A percentile compares a stretch with the other conserved stretches of the same genome.
phyloP scores from a whole-genome alignment of 2,113 vertebrate genomes.

The Tamias sibiricus region DNA sequence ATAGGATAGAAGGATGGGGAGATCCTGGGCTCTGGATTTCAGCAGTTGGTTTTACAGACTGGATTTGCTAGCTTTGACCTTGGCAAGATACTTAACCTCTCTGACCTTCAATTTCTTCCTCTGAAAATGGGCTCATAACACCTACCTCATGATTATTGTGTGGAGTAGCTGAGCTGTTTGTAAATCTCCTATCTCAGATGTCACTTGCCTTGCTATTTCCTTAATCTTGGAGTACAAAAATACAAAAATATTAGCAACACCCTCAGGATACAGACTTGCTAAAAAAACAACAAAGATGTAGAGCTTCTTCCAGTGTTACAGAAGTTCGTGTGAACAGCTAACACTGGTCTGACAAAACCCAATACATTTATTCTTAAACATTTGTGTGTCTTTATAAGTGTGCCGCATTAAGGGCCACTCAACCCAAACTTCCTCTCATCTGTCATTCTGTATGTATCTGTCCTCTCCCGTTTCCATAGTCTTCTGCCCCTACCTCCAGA shows the following conservation, averaged over 20 bases:
- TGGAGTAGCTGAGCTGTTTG: background rate
- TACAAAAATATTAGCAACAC: background rate
- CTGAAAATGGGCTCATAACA: background rate
- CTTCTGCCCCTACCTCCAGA: background rate
- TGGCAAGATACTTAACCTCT: conserved; percentile 2
- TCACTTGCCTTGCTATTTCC: background rate
- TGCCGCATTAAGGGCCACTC: background rate
- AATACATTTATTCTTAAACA: background rate
- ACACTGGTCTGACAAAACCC: background rate
- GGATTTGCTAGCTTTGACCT: conserved; percentile 4
- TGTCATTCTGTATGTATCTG: background rate
- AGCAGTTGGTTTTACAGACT: background rate
- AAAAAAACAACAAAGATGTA: conserved; percentile 7
- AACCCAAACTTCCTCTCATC: background rate
- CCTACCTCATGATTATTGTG: background rate
- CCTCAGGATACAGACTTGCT: background rate
- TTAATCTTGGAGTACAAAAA: background rate
- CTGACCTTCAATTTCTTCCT: background rate
- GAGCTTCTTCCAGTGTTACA: background rate
- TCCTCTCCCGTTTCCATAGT: background rate
- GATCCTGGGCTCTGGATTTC: background rate
- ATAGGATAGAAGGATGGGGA: background rate
- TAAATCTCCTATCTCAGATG: conserved; percentile 12
- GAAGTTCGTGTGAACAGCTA: background rate
- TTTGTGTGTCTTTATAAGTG: background rate